A percentile compares a stretch with the other conserved stretches of the same genome.
Evolutionary conservation across 2,797 vertebrate genomes (phyloP).

Genomic region (Sus cebifrons): DNA sequence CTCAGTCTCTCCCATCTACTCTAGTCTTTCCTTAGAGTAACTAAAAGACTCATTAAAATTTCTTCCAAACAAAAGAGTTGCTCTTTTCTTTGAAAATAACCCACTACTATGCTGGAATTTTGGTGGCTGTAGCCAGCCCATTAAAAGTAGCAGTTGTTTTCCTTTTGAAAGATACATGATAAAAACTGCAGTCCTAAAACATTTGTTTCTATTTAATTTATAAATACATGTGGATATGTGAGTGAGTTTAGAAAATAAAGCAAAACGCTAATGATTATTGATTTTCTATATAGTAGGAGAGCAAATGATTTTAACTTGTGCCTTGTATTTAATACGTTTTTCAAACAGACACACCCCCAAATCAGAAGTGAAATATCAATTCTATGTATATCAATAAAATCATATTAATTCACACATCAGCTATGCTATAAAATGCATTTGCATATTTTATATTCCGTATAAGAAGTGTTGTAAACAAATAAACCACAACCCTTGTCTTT

Average conservation of each 20-base stretch:
- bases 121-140: not conserved
- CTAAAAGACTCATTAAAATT: conserved; percentile 50
- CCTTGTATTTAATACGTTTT: conserved; percentile 7
- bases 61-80: not conserved
- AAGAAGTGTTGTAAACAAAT: not conserved
- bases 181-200: not conserved
- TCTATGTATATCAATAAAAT: not conserved
- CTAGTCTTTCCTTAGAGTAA: conserved; percentile 60
- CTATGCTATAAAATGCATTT: conserved; percentile 10
- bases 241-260: conserved; percentile 35
- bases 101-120: conserved; percentile 29
- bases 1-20: conserved; percentile 30
- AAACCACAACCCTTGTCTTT: not conserved
- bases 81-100: conserved; percentile 17
- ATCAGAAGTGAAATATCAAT: not conserved
- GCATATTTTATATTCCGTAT: not conserved
- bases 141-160: conserved; percentile 61
- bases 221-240: not conserved
- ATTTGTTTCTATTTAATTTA: conserved; percentile 11
- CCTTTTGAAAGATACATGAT: conserved; percentile 10
- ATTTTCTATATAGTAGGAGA: not conserved
- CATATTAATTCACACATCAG: not conserved
- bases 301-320: conserved; percentile 39
- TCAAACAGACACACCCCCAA: not conserved
- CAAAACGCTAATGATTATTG: conserved; percentile 5